phyloP scores from a whole-genome alignment of 2,113 vertebrate species.

The Coryphaenoides rupestris region DNA sequence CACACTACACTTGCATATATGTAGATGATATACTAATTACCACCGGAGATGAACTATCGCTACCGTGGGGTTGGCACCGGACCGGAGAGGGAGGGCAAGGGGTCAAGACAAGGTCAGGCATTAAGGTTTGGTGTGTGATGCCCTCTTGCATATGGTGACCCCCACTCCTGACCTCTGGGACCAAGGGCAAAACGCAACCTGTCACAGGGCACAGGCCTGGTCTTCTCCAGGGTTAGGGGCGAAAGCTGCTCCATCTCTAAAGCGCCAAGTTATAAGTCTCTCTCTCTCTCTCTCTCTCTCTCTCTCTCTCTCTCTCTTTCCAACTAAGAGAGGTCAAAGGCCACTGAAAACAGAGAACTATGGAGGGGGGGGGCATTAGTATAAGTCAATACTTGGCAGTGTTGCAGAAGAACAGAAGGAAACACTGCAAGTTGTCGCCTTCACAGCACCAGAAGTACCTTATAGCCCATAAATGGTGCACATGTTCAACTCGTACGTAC shows the following conservation, averaged over 20 bases:
- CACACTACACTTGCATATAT: too few species aligned
- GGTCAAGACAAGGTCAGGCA: constrained; percentile 57
- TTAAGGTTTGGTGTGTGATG: constrained; percentile 43
- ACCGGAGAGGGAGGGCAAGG: constrained; percentile 43
- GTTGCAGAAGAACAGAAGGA: too few species aligned
- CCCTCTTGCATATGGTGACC: constrained; percentile 45
- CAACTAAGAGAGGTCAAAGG: too few species aligned
- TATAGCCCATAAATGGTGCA: too few species aligned
- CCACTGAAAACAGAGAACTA: too few species aligned
- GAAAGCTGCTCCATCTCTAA: constrained; percentile 60
- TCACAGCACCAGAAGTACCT: too few species aligned
- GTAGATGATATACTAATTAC: too few species aligned
- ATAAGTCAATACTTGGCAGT: too few species aligned
- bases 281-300: not conserved
- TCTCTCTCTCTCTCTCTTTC: not conserved
- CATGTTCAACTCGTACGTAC: too few species aligned
- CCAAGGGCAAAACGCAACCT: constrained; percentile 64
- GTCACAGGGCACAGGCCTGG: constrained; percentile 59
- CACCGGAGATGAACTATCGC: not conserved
- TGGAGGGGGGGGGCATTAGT: too few species aligned
- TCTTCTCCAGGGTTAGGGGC: constrained; percentile 56
- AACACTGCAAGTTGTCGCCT: too few species aligned
- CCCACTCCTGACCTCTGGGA: constrained; percentile 53
- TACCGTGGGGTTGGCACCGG: constrained; percentile 3
- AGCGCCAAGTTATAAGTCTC: constrained; percentile 35